Evolutionary conservation across 1,140 invertebrate genomes (phyloP), one percentile per base, ranked within the genome.

Genomic region (Sitodiplosis mosellana): DNA sequence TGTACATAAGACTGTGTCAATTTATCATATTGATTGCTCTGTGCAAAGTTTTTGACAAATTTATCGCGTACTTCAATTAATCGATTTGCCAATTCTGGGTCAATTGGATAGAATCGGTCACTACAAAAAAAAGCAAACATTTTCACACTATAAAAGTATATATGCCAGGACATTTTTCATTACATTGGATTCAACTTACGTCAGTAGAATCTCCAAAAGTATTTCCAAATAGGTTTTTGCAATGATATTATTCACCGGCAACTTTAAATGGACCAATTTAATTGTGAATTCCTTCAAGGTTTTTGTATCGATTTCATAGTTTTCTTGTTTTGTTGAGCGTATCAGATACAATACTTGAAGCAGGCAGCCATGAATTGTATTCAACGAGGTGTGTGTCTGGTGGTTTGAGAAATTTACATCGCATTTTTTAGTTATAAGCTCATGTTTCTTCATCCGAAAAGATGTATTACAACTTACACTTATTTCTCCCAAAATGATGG

Each of bases 291-390:
- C 18, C 5, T 50, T 41, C 1, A 48, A 33, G 12, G 41, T 33
- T 45, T 54, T 50, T 5, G 50, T 12, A 36, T 50, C 18, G 40
- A 47, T 41, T 6, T 45, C 42, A 44, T 52, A 46, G 48, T 51
- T 38, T 27, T 41, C n/a, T 49, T 36, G 17, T 18, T 21, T 33
- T 10, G 33, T 19, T 14, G 14, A 46, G 27, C 19, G 34, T 1
- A 20, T 33, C 7, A 36, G n/a, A 18, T 15, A 17, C 42, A 20
- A 33, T 41, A 65, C 64, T 53, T 69, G 67, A 20, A 70, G 49
- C 49, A 61, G 52, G 45, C 64, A 64, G 15, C 68, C 69, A 53
- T 70, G 69, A 7, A 63, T 52, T 7, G 55, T 51, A 55, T 70
- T 70, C 8, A 59, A 50, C 10, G 59, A 56, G 2, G 48, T 40